Base-by-base conservation (phyloP, 2,113 vertebrate genomes). In the Microtus ochrogaster region DNA sequence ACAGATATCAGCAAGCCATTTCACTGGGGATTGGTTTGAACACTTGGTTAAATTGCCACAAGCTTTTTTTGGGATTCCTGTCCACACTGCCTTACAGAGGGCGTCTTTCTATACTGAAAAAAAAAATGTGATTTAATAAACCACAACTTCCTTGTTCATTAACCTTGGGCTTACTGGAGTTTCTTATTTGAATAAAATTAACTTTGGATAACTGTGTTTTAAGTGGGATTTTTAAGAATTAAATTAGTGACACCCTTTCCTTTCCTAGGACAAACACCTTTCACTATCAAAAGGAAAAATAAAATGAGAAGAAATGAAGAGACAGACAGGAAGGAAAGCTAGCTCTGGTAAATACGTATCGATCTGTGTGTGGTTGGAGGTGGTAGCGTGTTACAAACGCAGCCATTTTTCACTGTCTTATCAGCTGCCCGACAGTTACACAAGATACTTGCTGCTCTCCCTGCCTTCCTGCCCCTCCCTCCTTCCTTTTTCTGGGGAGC, bases 141-240 rank as follows among this genome's bases (percentile, higher is more conserved):
- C 87, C 36, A 21, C 39, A 85, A 74, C 82, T 93, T 90, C 22
- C 55, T 52, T 89, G 82, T 95, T 90, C 47, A 90, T 44, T 95
- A 77, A 89, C n/a, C 36, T 90, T 66, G 41, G 94, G 87, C 61
- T 90, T 90, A 86, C 58, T 73, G 33, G 19, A 63, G n/a, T 76
- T 58, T 94, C 77, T 78, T 84, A 76, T 66, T 95, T 96, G 84
- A 97, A 89, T 84, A 93, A 90, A 96, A 70, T 93, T 72, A 94
- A 68, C 47, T 92, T 88, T 49, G 22, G 92, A 78, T 89, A 93
- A 61, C 66, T 83, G 78, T 58, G n/a, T 30, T n/a, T 91, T 87
- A 96, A 86, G 65, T 90, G 78, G 22, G 26, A 94, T 73, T 84
- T 96, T 52, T 87, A 92, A 95, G 87, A 97, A 90, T 94, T 83